phyloP scores from a whole-genome alignment of 2,888 invertebrate species.

The Agriopis marginaria region DNA sequence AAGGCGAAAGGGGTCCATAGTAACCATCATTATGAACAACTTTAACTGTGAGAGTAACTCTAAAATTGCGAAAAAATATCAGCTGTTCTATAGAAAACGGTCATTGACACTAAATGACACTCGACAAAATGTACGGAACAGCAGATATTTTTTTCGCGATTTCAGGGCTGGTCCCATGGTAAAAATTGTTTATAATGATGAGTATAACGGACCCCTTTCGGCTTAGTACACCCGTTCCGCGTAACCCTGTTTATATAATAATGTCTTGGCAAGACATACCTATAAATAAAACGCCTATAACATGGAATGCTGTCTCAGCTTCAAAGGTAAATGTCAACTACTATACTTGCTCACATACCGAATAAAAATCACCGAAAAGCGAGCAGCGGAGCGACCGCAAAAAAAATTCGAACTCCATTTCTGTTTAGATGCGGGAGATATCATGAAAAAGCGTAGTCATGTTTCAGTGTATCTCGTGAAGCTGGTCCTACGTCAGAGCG shows the following conservation, averaged over 20 bases:
- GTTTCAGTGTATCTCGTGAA: constrained; percentile 23
- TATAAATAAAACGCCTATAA: not conserved
- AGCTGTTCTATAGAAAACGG: too few relatives aligned
- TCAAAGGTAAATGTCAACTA: constrained; percentile 26
- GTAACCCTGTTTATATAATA: not conserved
- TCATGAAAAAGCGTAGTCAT: constrained; percentile 17
- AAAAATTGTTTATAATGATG: too few relatives aligned
- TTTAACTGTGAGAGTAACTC: too few relatives aligned
- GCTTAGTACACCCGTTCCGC: too few relatives aligned
- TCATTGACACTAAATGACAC: too few relatives aligned
- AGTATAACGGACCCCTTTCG: constrained; percentile 5
- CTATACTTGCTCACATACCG: not conserved
- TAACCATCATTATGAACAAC: too few relatives aligned
- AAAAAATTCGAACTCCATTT: constrained; percentile 20
- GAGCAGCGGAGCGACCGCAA: not conserved
- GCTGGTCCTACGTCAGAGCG: constrained; percentile 6
- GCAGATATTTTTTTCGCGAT: too few relatives aligned
- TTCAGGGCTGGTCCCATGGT: too few relatives aligned
- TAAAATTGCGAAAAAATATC: too few relatives aligned
- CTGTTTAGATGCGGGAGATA: constrained; percentile 3
- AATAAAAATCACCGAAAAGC: constrained; percentile 1
- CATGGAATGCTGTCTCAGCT: constrained; percentile 4
- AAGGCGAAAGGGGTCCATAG: too few relatives aligned
- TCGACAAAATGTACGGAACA: too few relatives aligned
- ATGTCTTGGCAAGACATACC: not conserved